These are phyloP conservation scores for Reticulitermes lucifugus DNA, from an alignment of 2,888 invertebrate species.

Conservation along the genomic window DNA sequence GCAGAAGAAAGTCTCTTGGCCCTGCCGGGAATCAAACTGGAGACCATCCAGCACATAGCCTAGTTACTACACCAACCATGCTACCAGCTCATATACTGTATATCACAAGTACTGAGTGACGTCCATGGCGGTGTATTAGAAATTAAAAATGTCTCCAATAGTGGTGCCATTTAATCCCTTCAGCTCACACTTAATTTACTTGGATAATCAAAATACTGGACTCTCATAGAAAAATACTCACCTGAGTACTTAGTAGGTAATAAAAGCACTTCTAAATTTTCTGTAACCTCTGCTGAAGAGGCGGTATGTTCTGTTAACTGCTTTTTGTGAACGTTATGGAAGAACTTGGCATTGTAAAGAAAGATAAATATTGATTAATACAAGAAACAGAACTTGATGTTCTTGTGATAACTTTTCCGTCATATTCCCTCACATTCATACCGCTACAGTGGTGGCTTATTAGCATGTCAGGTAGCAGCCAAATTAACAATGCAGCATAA, in stretches of 20 bases:
- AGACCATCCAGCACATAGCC: too few relatives aligned
- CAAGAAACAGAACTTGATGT: not conserved
- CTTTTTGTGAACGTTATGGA: not conserved
- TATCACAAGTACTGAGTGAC: too few relatives aligned
- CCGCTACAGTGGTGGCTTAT: not conserved
- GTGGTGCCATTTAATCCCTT: not conserved
- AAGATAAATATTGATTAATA: not conserved
- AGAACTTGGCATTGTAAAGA: not conserved
- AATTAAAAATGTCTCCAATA: too few relatives aligned
- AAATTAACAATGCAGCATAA: slow-evolving; percentile 7
- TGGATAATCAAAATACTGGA: slow-evolving; percentile 1
- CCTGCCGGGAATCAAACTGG: too few relatives aligned
- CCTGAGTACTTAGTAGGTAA: not conserved
- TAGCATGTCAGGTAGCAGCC: slow-evolving; percentile 6
- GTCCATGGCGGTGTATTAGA: too few relatives aligned
- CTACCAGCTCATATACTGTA: too few relatives aligned
- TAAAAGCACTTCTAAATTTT: not conserved
- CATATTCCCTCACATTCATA: not conserved
- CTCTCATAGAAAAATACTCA: not conserved
- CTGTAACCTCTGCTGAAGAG: not conserved
- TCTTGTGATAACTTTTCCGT: not conserved
- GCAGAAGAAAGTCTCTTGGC: too few relatives aligned
- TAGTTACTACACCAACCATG: too few relatives aligned
- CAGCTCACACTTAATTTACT: not conserved
- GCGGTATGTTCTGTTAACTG: not conserved